Percentiles rank a stretch among this genome's conserved stretches.
Conservation (phyloP, 2,113 vertebrate genomes). For the Monopterus albus region DNA sequence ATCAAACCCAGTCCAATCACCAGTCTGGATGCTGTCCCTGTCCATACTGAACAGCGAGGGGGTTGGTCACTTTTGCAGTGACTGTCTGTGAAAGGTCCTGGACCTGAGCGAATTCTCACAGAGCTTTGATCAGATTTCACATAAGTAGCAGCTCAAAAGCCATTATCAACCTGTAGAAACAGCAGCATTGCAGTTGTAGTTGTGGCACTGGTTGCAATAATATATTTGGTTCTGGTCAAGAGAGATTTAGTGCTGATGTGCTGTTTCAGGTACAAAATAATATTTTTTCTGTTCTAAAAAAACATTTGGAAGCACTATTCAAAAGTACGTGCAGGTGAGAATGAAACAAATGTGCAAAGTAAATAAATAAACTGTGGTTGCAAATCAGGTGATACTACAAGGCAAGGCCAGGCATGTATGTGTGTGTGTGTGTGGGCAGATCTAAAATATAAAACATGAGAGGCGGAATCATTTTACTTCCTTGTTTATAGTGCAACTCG, state of each 20-base stretch:
- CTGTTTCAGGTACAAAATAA: constrained; percentile 6
- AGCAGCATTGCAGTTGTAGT: background rate
- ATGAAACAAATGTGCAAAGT: background rate
- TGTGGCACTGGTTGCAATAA: background rate
- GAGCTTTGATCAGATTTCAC: no score
- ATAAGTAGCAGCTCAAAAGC: no score
- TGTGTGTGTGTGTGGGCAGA: constrained; percentile 47
- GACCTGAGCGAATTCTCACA: no score
- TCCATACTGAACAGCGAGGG: no score
- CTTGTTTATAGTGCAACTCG: background rate
- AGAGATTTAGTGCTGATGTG: background rate
- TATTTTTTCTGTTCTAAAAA: no score
- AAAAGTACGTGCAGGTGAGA: background rate
- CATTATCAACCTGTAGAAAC: background rate
- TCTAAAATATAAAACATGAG: constrained; percentile 15
- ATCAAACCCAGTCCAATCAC: background rate
- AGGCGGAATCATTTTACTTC: constrained; percentile 30
- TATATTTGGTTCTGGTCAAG: background rate
- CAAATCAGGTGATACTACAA: constrained; percentile 24
- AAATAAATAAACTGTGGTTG: background rate
- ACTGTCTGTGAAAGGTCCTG: background rate
- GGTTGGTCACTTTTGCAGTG: no score
- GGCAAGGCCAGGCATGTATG: constrained; percentile 27
- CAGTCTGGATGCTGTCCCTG: no score
- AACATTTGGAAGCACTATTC: constrained; percentile 1